Base-by-base conservation (phyloP, 2,797 vertebrate genomes). In the Sebastes oblongus region DNA sequence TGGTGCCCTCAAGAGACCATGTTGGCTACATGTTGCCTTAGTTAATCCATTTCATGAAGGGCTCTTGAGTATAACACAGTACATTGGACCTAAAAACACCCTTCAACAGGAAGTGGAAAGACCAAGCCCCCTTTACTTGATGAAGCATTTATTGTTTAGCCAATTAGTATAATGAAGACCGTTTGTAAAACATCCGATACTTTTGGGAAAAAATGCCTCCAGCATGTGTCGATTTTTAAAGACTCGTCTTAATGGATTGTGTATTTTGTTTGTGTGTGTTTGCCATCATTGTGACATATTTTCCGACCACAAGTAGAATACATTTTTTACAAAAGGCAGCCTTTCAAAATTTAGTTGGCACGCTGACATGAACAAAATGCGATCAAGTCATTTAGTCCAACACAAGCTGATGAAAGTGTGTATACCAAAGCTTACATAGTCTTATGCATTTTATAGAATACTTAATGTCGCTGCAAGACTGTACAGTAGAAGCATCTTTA, bases 341-440 rank as follows among this genome's bases (percentile, higher is more conserved):
- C 85, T 89, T 82, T 81, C 59, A 59, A 89, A 85, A 85, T 70
- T 55, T 68, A 83, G 78, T 90, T 71, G 81, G 82, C 67, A 86
- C 85, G 86, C 86, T 83, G 89, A 94, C 78, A 46, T 86, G 73
- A 89, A 81, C 84, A 88, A 90, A 91, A 83, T 75, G 58, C 34
- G 54, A 85, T 78, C 56, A 36, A 72, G 67, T 90, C 24, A 34
- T 86, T 73, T 68, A 88, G 86, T 92, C 80, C 76, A 81, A 85
- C 70, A 83, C 81, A 75, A 88, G 92, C 90, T 91, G 87, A 85
- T 83, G 77, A 89, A 92, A 88, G 87, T 82, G 89, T 91, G 90
- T 92, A 95, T 96, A 97, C 97, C 97, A 98, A 97, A 97, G 97
- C 96, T 96, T 96, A 91, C 85, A 94, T 93, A 92, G 95, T 95